A percentile compares a stretch with the other conserved stretches of the same genome.
These are phyloP conservation scores for Pachypeltis micranthus DNA, from an alignment of 1,140 invertebrate genomes.

Conservation along the genomic window DNA sequence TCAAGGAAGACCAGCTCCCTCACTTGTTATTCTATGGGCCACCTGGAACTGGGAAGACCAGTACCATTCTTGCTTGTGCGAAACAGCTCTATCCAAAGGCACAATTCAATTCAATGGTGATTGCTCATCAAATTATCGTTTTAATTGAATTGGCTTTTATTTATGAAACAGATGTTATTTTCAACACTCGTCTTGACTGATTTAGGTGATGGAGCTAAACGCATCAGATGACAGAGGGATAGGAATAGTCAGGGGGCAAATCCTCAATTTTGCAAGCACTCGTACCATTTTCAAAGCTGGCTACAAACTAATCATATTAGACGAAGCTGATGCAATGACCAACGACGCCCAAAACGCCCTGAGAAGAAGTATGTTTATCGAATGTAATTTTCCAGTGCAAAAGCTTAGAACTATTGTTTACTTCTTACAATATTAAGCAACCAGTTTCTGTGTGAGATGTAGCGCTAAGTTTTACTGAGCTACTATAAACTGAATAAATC, in stretches of 20 bases:
- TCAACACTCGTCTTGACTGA: slow-evolving; percentile 2
- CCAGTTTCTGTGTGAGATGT: too few relatives aligned
- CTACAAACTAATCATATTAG: slow-evolving; percentile 93
- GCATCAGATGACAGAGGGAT: slow-evolving; percentile 99
- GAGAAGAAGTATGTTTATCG: slow-evolving; percentile 65
- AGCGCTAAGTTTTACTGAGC: too few relatives aligned
- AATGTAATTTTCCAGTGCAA: background rate
- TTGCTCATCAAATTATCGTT: slow-evolving; percentile 11
- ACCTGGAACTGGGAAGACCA: slow-evolving; percentile 97
- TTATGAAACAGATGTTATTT: too few relatives aligned
- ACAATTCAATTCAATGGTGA: slow-evolving; percentile 79
- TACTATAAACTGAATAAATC: too few relatives aligned
- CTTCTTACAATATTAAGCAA: too few relatives aligned
- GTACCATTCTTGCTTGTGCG: slow-evolving; percentile 93
- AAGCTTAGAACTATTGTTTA: too few relatives aligned
- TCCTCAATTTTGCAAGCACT: slow-evolving; percentile 97
- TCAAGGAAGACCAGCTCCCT: slow-evolving; percentile 82
- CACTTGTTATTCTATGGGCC: slow-evolving; percentile 98
- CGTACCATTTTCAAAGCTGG: slow-evolving; percentile 87
- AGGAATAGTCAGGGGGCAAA: slow-evolving; percentile 86
- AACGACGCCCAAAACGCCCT: slow-evolving; percentile 98
- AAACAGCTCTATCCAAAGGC: slow-evolving; percentile 78
- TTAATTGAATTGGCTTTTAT: slow-evolving; percentile 7
- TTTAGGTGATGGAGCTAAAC: slow-evolving; percentile 50
- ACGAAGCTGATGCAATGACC: slow-evolving; percentile 99